phyloP scores from a whole-genome alignment of 2,113 vertebrate species.

The Rallus limicola region DNA sequence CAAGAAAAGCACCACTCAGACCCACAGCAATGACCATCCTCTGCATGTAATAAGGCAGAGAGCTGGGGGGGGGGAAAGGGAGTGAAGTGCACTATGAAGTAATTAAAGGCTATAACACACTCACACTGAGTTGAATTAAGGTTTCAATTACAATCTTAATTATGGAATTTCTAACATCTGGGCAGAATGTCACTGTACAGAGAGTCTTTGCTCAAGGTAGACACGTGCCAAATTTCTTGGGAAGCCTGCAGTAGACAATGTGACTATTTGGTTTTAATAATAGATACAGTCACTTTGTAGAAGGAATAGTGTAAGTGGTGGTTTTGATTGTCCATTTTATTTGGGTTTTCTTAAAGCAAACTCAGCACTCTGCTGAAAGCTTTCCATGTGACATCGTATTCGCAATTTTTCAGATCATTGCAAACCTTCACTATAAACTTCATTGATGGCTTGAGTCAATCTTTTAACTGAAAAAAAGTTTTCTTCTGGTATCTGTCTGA shows the following conservation, averaged over 20 bases:
- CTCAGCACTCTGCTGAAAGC: not conserved
- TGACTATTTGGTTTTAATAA: not conserved
- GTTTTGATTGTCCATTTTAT: not conserved
- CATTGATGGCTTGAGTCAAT: not conserved
- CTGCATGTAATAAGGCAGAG: not conserved
- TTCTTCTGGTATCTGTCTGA: not conserved
- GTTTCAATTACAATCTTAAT: not conserved
- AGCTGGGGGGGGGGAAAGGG: not conserved
- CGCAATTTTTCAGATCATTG: not conserved
- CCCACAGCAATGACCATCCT: not conserved
- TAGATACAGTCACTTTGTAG: not conserved
- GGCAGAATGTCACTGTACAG: not conserved
- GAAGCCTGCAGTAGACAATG: rapidly evolving
- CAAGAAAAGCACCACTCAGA: not conserved
- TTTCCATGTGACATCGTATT: not conserved
- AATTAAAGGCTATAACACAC: not conserved
- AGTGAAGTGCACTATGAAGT: not conserved
- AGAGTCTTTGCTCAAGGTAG: not conserved
- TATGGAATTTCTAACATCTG: not conserved
- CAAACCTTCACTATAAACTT: not conserved
- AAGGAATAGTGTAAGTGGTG: not conserved
- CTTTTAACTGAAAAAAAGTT: not conserved
- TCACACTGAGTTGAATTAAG: not conserved
- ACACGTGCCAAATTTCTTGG: not conserved
- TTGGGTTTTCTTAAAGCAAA: not conserved